phyloP scores from a whole-genome alignment of 2,797 vertebrate genomes.

The Pangasius mekongensis region DNA sequence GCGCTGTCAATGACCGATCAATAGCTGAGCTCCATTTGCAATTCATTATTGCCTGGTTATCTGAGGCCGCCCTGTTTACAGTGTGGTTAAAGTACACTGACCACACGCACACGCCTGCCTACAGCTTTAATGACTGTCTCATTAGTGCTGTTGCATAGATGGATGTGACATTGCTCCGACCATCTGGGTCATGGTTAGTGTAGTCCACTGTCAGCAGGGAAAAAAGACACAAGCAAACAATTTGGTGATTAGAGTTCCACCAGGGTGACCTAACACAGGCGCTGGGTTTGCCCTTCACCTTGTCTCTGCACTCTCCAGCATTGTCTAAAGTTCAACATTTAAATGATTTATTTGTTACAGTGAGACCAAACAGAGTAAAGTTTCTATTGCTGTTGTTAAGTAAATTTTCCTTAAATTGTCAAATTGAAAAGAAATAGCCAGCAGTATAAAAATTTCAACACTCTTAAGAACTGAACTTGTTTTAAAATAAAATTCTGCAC shows the following conservation, averaged over 20 bases:
- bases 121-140: slow-evolving; percentile 34
- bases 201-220: slow-evolving; percentile 34
- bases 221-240: slow-evolving; percentile 46
- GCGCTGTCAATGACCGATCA: slow-evolving; percentile 79
- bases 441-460: too few relatives aligned
- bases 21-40: slow-evolving; percentile 82
- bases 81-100: slow-evolving; percentile 68
- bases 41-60: slow-evolving; percentile 85
- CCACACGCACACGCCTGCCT: slow-evolving; percentile 42
- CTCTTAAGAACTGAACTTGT: neutral
- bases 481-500: neutral
- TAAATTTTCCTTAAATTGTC: slow-evolving; percentile 8
- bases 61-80: slow-evolving; percentile 79
- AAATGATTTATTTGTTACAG: slow-evolving; percentile 78
- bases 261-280: slow-evolving; percentile 18
- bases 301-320: slow-evolving; percentile 23
- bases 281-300: slow-evolving; percentile 39
- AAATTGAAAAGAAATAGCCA: neutral
- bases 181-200: slow-evolving; percentile 69
- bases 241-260: slow-evolving; percentile 40
- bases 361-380: slow-evolving; percentile 57
- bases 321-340: slow-evolving; percentile 78
- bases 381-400: slow-evolving; percentile 23
- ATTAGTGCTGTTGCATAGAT: slow-evolving; percentile 48
- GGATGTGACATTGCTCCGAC: slow-evolving; percentile 50